phyloP scores from a whole-genome alignment of 2,797 vertebrate genomes.

The Anguilla megastoma region DNA sequence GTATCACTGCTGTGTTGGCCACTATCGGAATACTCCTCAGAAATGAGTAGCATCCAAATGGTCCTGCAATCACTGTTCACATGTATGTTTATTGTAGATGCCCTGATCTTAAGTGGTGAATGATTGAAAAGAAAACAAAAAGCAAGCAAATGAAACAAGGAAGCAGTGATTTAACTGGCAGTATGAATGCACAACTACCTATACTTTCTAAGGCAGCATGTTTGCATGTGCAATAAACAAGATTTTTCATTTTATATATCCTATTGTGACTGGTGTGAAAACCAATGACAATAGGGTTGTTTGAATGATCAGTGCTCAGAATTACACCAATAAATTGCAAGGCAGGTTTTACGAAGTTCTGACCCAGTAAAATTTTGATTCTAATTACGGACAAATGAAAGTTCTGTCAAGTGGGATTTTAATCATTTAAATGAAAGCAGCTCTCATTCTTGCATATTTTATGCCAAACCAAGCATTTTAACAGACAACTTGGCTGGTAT shows the following conservation, averaged over 20 bases:
- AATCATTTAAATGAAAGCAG: constrained; percentile 21
- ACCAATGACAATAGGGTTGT: not conserved
- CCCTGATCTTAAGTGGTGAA: not conserved
- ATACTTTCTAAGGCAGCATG: not conserved
- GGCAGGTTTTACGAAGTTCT: not conserved
- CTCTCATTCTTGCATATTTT: constrained; percentile 1
- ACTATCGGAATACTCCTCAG: not conserved
- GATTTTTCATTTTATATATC: not conserved
- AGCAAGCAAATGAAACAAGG: not conserved
- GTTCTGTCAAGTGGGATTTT: constrained; percentile 18
- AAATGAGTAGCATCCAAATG: not conserved
- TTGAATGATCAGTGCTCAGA: not conserved
- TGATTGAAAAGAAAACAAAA: not conserved
- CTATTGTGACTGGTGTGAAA: not conserved
- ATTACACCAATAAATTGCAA: not conserved
- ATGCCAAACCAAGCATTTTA: constrained; percentile 15
- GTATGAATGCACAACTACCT: not conserved
- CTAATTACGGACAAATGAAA: constrained; percentile 18
- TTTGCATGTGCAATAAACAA: not conserved
- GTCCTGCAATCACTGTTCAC: not conserved
- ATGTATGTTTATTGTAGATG: not conserved
- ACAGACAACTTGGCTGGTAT: not conserved
- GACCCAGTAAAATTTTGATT: constrained; percentile 11
- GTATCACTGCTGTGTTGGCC: no score
- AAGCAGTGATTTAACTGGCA: not conserved